A percentile compares a stretch with the other conserved stretches of the same genome.
These are phyloP conservation scores for Noctua pronuba DNA, from an alignment of 2,888 invertebrate genomes.

Conservation along the genomic window DNA sequence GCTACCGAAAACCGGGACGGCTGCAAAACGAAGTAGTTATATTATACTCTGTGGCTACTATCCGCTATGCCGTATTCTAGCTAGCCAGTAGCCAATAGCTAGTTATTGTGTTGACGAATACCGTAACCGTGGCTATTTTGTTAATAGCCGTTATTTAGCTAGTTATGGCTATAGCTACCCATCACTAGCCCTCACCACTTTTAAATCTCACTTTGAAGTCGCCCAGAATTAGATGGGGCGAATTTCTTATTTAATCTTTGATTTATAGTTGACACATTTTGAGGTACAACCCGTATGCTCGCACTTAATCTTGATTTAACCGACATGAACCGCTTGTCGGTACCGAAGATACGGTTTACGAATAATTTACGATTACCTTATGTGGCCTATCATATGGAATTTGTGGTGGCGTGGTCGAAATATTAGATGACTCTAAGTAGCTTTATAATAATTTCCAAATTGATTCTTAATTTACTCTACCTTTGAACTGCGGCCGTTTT, in stretches of 20 bases:
- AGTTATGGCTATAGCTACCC: too few relatives aligned
- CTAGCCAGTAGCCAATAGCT: too few relatives aligned
- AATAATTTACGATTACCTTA: constrained; percentile 82
- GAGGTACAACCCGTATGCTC: constrained; percentile 84
- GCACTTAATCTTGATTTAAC: constrained; percentile 88
- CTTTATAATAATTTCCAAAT: constrained; percentile 9
- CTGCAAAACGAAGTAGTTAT: too few relatives aligned
- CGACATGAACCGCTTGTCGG: constrained; percentile 81
- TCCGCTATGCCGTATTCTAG: too few relatives aligned
- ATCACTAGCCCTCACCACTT: constrained; percentile 70
- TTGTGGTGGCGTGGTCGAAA: constrained; percentile 28
- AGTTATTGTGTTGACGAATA: too few relatives aligned
- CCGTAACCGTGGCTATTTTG: too few relatives aligned
- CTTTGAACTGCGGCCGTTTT: background rate
- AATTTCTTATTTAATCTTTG: constrained; percentile 86
- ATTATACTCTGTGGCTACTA: too few relatives aligned
- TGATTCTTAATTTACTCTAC: background rate
- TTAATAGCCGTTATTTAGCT: too few relatives aligned
- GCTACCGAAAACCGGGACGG: too few relatives aligned
- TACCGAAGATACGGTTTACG: constrained; percentile 78
- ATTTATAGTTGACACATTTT: constrained; percentile 86
- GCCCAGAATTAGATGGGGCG: constrained; percentile 81
- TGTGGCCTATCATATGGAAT: constrained; percentile 68
- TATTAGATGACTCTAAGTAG: constrained; percentile 22
- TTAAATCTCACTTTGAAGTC: constrained; percentile 85